These are phyloP conservation scores for Gryllus longicercus DNA, from an alignment of 2,888 invertebrate genomes.

Conservation along the genomic window DNA sequence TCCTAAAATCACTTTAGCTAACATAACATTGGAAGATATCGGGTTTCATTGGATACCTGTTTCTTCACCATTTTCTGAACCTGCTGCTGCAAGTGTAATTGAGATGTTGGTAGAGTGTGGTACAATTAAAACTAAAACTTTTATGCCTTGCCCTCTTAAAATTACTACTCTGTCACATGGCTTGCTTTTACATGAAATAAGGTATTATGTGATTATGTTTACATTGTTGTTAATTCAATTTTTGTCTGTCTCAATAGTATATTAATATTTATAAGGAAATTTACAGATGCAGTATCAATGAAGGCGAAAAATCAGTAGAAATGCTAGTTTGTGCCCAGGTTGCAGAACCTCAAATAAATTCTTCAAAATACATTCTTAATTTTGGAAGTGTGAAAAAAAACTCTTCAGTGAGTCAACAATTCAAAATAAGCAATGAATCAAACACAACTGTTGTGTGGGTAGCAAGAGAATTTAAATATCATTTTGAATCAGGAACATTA, in stretches of 20 bases:
- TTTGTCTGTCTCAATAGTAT: background rate
- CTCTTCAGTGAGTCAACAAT: background rate
- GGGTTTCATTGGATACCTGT: background rate
- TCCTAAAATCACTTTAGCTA: background rate
- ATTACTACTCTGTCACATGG: background rate
- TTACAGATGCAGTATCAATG: background rate
- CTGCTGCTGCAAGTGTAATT: background rate
- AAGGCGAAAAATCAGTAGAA: background rate
- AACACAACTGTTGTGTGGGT: background rate
- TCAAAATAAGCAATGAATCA: background rate
- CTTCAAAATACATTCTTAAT: background rate
- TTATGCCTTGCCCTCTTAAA: background rate
- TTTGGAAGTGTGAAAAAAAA: conserved; percentile 4
- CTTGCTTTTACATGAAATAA: background rate
- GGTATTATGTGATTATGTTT: background rate
- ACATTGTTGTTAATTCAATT: background rate
- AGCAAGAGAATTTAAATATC: background rate
- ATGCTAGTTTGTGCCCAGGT: background rate
- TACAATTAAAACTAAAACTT: background rate
- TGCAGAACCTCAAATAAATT: background rate
- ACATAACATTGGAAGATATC: background rate
- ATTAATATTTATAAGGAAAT: too few relatives aligned
- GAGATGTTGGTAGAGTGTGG: background rate
- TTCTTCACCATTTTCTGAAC: background rate
- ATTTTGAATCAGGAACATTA: background rate